These are phyloP conservation scores for Meriones unguiculatus DNA, from an alignment of 2,113 vertebrate species.

Conservation along the genomic window DNA sequence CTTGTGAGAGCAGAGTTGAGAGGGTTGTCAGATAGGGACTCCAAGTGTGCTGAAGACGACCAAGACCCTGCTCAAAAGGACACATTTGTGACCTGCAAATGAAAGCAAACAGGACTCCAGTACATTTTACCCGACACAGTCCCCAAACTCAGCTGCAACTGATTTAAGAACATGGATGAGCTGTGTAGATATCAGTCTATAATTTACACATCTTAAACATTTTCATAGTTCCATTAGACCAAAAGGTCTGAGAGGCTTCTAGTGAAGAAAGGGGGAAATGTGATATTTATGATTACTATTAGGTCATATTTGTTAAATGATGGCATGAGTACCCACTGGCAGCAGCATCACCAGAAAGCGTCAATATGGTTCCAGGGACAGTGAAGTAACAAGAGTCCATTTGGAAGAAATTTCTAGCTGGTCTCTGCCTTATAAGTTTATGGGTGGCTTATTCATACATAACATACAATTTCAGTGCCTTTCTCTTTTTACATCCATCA, in stretches of 20 bases:
- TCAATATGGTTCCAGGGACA: background rate
- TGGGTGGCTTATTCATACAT: background rate
- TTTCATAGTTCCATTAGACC: background rate
- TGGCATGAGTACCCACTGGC: background rate
- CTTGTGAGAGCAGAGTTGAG: background rate
- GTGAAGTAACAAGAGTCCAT: background rate
- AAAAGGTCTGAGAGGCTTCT: constrained; percentile 15
- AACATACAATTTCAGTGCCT: background rate
- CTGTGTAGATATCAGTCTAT: background rate
- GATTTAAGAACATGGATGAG: background rate
- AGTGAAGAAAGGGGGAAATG: background rate
- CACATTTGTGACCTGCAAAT: background rate
- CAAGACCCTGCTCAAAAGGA: background rate
- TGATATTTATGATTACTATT: background rate
- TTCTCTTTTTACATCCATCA: background rate
- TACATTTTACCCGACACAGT: background rate
- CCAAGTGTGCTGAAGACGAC: background rate
- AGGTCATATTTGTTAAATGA: background rate
- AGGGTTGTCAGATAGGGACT: background rate
- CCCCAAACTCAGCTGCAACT: background rate
- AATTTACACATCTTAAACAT: background rate
- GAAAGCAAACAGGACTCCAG: background rate
- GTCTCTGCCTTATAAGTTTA: background rate
- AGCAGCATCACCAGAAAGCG: background rate
- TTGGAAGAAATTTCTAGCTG: background rate